phyloP scores from a whole-genome alignment of 2,113 vertebrate species.

The cattle (Bos taurus) region DNA sequence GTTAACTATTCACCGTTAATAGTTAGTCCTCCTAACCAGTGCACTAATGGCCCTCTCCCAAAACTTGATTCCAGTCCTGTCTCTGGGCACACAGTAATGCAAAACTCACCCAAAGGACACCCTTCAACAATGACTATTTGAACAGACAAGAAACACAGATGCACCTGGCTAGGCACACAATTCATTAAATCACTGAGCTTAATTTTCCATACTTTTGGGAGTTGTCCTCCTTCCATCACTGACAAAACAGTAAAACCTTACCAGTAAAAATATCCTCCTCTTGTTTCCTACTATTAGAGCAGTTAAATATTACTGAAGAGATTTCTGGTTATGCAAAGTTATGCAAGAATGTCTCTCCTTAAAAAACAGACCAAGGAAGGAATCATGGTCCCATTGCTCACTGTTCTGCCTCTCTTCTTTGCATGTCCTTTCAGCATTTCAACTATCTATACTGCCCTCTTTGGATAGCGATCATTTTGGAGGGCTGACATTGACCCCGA shows the following conservation, averaged over 20 bases:
- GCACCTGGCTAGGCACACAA: not conserved
- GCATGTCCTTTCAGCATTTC: not conserved
- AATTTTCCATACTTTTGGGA: not conserved
- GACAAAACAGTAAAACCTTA: not conserved
- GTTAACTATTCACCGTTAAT: not conserved
- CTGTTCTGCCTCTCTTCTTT: not conserved
- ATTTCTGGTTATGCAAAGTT: not conserved
- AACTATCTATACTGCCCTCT: not conserved
- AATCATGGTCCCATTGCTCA: not conserved
- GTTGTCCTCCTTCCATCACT: not conserved
- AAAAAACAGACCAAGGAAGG: not conserved
- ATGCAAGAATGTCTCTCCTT: not conserved
- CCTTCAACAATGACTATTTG: not conserved
- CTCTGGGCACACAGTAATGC: not conserved
- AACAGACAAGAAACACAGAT: not conserved
- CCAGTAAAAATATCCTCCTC: not conserved
- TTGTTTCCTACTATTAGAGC: not conserved
- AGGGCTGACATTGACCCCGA: not conserved
- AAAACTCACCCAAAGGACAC: not conserved
- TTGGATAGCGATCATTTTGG: not conserved
- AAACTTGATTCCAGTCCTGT: not conserved
- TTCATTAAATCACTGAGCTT: not conserved
- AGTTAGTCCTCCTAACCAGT: not conserved
- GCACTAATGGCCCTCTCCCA: not conserved
- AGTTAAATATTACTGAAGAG: not conserved